Conservation (phyloP, 2,797 vertebrate genomes). For the Sphenodon punctatus region DNA sequence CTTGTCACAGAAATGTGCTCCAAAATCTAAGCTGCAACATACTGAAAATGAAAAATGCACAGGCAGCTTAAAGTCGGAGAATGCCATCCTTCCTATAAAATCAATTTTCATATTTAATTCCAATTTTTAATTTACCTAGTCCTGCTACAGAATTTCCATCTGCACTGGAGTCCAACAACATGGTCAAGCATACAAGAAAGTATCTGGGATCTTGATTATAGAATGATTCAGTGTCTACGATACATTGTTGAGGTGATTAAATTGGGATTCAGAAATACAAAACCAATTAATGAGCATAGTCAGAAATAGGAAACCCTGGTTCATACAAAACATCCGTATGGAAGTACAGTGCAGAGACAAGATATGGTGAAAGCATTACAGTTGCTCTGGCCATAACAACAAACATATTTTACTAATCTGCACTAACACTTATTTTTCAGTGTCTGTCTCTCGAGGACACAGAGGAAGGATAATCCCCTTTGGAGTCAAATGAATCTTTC, state of each 20-base stretch:
- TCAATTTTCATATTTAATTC: background rate
- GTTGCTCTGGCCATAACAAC: background rate
- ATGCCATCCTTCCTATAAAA: background rate
- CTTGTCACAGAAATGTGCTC: background rate
- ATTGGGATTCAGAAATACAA: background rate
- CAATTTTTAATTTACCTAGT: background rate
- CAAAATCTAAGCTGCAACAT: background rate
- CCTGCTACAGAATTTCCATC: background rate
- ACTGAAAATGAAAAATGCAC: background rate
- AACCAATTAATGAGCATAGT: background rate
- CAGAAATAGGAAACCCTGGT: background rate
- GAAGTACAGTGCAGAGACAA: too few species aligned
- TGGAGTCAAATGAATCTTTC: constrained; percentile 28
- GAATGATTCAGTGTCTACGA: background rate
- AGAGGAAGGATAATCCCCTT: constrained; percentile 38
- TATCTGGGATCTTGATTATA: background rate
- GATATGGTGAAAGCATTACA: background rate
- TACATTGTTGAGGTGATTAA: background rate
- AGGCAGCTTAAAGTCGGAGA: background rate
- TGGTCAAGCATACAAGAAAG: background rate
- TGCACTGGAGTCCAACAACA: background rate
- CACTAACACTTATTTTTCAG: background rate
- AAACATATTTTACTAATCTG: background rate
- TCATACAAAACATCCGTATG: background rate
- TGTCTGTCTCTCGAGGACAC: background rate